A percentile compares a stretch with the other conserved stretches of the same genome.
Evolutionary conservation across 1,140 invertebrate species (phyloP).

Genomic region (Scaptomyza hsui): DNA sequence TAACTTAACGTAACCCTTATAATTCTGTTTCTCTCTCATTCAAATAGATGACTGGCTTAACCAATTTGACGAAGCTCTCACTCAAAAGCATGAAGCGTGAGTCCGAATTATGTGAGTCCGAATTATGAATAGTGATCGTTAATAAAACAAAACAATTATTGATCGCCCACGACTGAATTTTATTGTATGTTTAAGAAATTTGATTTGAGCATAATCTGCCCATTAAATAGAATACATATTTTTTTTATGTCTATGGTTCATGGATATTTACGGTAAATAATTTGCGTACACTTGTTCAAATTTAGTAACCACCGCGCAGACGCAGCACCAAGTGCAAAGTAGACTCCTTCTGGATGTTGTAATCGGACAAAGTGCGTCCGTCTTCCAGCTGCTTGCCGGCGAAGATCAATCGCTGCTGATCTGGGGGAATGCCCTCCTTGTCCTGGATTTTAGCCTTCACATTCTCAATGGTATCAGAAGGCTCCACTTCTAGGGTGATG

Average conservation of each 20-base stretch:
- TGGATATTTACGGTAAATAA: conserved; percentile 2
- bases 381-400: conserved; percentile 88
- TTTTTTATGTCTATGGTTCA: conserved; percentile 4
- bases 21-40: background rate
- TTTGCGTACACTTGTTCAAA: conserved; percentile 13
- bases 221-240: conserved; percentile 15
- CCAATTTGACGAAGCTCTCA: conserved; percentile 2
- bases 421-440: conserved; percentile 89
- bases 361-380: conserved; percentile 90
- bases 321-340: conserved; percentile 94
- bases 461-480: conserved; percentile 92
- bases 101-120: too few species aligned
- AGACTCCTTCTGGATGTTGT: conserved; percentile 95
- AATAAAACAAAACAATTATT: conserved; percentile 12
- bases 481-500: conserved; percentile 91
- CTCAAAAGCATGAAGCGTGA: too few species aligned
- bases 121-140: too few species aligned
- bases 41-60: too few species aligned
- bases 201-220: conserved; percentile 11
- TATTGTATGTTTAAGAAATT: conserved; percentile 28
- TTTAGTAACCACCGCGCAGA: conserved; percentile 87
- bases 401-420: conserved; percentile 90
- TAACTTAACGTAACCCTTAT: conserved; percentile 17
- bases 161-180: conserved; percentile 25
- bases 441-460: conserved; percentile 92